These are phyloP conservation scores for Coilia nasus DNA, from an alignment of 2,797 vertebrate species.

Conservation along the genomic window DNA sequence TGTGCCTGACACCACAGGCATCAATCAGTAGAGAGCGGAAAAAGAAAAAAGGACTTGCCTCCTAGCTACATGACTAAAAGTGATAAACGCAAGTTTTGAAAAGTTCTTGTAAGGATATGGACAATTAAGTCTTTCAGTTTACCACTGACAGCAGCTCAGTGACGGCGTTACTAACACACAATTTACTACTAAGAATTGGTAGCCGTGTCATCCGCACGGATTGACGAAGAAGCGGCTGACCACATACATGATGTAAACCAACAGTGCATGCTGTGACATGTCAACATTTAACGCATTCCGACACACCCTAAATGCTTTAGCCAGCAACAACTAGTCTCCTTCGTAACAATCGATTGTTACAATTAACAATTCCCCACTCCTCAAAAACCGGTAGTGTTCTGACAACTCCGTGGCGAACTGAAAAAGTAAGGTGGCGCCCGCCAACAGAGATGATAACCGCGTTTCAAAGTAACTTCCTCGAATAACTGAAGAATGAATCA, in stretches of 20 bases:
- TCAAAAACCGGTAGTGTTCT: slow-evolving; percentile 5
- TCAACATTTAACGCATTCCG: slow-evolving; percentile 52
- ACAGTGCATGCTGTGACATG: slow-evolving; percentile 55
- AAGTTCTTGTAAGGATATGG: slow-evolving; percentile 41
- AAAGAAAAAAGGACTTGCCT: not conserved
- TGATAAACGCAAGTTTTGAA: not conserved
- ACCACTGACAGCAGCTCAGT: slow-evolving; percentile 53
- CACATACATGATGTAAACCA: slow-evolving; percentile 62
- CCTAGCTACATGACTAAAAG: slow-evolving; percentile 51
- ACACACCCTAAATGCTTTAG: slow-evolving; percentile 27
- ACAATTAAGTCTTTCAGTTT: slow-evolving; percentile 29
- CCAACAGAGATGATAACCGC: not conserved
- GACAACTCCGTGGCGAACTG: not conserved
- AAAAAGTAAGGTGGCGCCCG: slow-evolving; percentile 5
- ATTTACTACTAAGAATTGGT: slow-evolving; percentile 56
- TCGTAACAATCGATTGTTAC: slow-evolving; percentile 21
- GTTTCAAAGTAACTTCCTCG: slow-evolving; percentile 37
- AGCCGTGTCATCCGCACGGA: slow-evolving; percentile 70
- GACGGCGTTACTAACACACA: slow-evolving; percentile 53
- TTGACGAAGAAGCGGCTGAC: slow-evolving; percentile 65
- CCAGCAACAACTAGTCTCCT: not conserved
- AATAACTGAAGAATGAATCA: slow-evolving; percentile 32
- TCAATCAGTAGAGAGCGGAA: slow-evolving; percentile 39
- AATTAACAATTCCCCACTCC: not conserved
- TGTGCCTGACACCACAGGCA: slow-evolving; percentile 70